Conservation (phyloP, 2,113 vertebrate species). For the Hiodon tergisus region DNA sequence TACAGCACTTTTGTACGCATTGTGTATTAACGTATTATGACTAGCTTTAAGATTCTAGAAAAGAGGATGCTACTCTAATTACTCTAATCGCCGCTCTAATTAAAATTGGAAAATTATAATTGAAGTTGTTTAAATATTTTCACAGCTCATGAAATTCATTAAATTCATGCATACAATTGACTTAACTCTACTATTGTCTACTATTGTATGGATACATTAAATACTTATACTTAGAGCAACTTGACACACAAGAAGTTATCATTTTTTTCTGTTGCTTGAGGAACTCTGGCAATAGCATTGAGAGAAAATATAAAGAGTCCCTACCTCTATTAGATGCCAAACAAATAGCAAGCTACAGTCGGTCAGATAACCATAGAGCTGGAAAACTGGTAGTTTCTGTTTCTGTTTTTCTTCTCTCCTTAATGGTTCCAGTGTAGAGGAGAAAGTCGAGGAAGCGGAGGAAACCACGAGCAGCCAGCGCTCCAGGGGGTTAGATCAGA, state of each 20-base stretch:
- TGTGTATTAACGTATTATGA: too few relatives aligned
- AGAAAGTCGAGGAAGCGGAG: background rate
- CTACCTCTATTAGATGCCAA: slow-evolving; percentile 30
- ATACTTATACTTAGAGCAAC: too few relatives aligned
- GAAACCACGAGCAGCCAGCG: slow-evolving; percentile 11
- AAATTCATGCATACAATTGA: too few relatives aligned
- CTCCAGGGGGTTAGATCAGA: slow-evolving; percentile 5
- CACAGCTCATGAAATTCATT: too few relatives aligned
- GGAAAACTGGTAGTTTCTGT: background rate
- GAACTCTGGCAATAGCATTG: background rate
- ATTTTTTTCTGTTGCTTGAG: background rate
- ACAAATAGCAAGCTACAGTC: slow-evolving; percentile 5
- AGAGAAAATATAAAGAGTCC: slow-evolving; percentile 1
- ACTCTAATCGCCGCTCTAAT: too few relatives aligned
- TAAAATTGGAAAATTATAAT: too few relatives aligned
- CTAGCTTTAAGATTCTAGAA: too few relatives aligned
- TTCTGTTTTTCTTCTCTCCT: background rate
- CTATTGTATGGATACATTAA: too few relatives aligned
- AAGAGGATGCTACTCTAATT: too few relatives aligned
- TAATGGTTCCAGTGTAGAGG: background rate
- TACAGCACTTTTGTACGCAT: too few relatives aligned
- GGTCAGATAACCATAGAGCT: slow-evolving; percentile 14
- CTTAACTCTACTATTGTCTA: too few relatives aligned
- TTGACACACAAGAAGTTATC: background rate
- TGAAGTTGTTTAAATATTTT: too few relatives aligned